Evolutionary conservation across 2,113 vertebrate species (phyloP), one percentile per base, ranked within the genome.

Genomic region (Heterotis niloticus): DNA sequence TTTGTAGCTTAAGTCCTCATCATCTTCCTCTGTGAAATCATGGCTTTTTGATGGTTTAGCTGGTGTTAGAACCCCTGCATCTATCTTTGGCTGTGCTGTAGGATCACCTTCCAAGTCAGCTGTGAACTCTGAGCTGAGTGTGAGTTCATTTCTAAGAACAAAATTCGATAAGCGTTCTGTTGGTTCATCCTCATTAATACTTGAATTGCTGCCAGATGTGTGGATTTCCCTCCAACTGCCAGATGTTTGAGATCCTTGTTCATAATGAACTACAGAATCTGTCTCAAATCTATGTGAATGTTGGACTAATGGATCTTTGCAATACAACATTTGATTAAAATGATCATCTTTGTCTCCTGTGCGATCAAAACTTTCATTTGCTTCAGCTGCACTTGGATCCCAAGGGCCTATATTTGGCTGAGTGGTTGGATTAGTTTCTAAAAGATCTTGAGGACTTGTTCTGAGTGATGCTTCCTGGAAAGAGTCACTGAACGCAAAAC

Each of bases 401-500:
- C 65, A 51, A 16, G 64, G 64, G n/a, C 64, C 54, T 28, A 18
- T 26, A 54, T 52, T 80, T 62, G 69, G 62, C 76, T 18, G 74
- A 64, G 17, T 81, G 52, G 10, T 29, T 71, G 44, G 44, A 52
- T 34, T 60, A 60, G n/a, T 88, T 87, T 75, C 82, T 83, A 34
- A 81, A 71, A 34, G 90, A 89, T 11, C 29, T 7, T 44, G 34
- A 44, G 34, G 34, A 44, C 34, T 44, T 44, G 34, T 44, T 44
- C 34, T 44, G 7, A 44, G 34, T 44, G 34, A 44, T 44, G 34
- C 34, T 62, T 87, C 86, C 78, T 10, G 80, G 81, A 64, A 62
- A 17, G 87, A 89, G 80, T 93, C 92, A 7, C 86, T 87, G 76
- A 92, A 94, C 34, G 92, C 89, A 90, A 94, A 94, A 54, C 80